Base-by-base conservation (phyloP, 2,797 vertebrate genomes). In the Pseudomugil tenellus region DNA sequence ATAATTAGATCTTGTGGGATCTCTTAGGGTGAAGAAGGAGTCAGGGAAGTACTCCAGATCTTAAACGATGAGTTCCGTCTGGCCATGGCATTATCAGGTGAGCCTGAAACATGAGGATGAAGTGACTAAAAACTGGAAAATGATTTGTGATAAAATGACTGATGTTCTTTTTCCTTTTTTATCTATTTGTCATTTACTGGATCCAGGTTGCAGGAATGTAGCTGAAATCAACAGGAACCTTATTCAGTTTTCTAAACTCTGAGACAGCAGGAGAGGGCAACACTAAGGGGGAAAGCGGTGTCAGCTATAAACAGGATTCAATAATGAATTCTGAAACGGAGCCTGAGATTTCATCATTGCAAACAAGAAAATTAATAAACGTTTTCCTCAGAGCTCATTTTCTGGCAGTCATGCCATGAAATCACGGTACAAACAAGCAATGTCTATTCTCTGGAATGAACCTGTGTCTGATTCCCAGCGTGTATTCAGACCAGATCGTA, bases 21-120 rank as follows among this genome's bases (percentile, higher is more conserved):
- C 10, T 81, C 64, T 71, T 85, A 99, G 96, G 97, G 97, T 2
- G 96, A 97, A 85, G 94, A 96, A 23, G 97, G 98, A 2, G 90
- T 99, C 70, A 92, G 73, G 53, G 93, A 96, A 0, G 92, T 98
- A 19, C 85, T 99, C 83, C 94, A 95, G 75, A 97, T 99, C 83
- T 79, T 99, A 53, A 96, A 94, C n/a, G 95, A 96, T 49, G 97
- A 98, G 84, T 96, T 99, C 84, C 92, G 92, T 63, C 89, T 96
- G 48, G 95, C 94, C 10, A 98, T 99, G 97, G 92, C 94, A 28
- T 90, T 99, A 29, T 93, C 96, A 70, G 97, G 97, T 98, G 84
- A 93, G 93, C 60, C 25, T 6, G 55, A 61, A 0, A 29, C 1
- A 8, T 49, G 3, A 54, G 7, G 8, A 12, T 39, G 19, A 23